phyloP scores from a whole-genome alignment of 2,797 vertebrate genomes.

The Spatula clypeata region DNA sequence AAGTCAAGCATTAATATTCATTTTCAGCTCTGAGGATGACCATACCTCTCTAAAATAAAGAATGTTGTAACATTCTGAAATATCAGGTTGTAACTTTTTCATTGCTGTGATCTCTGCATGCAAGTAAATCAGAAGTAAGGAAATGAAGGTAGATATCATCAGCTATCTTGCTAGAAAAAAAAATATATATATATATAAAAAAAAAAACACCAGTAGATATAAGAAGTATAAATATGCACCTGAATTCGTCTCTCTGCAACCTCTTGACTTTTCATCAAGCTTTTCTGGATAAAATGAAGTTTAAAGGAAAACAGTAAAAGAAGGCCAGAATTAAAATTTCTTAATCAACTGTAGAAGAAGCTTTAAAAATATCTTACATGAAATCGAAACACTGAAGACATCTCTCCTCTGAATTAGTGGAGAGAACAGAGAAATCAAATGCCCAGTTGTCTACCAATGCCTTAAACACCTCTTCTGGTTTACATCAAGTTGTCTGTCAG shows the following conservation, averaged over 20 bases:
- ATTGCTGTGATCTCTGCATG: not conserved
- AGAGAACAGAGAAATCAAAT: not conserved
- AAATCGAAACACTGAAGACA: not conserved
- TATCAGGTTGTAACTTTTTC: not conserved
- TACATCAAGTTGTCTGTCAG: not conserved
- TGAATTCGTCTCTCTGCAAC: not conserved
- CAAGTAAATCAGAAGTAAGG: not conserved
- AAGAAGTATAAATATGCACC: not conserved
- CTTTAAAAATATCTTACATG: not conserved
- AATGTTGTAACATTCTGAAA: not conserved
- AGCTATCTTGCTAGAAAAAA: not conserved
- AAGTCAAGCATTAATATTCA: not conserved
- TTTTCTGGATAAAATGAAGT: not conserved
- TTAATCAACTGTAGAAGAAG: not conserved
- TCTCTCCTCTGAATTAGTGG: rapidly evolving
- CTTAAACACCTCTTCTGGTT: not conserved
- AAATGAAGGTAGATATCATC: not conserved
- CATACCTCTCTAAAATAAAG: not conserved
- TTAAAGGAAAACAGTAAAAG: not conserved
- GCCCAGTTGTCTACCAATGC: not conserved
- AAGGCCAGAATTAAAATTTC: not conserved
- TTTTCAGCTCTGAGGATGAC: not conserved
- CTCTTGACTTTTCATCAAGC: not conserved
- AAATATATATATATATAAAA: not conserved
- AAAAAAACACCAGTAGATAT: not conserved